Percentiles rank a stretch among this genome's conserved stretches.
Evolutionary conservation across 2,797 vertebrate genomes (phyloP).

Genomic region (Sternotherus odoratus): DNA sequence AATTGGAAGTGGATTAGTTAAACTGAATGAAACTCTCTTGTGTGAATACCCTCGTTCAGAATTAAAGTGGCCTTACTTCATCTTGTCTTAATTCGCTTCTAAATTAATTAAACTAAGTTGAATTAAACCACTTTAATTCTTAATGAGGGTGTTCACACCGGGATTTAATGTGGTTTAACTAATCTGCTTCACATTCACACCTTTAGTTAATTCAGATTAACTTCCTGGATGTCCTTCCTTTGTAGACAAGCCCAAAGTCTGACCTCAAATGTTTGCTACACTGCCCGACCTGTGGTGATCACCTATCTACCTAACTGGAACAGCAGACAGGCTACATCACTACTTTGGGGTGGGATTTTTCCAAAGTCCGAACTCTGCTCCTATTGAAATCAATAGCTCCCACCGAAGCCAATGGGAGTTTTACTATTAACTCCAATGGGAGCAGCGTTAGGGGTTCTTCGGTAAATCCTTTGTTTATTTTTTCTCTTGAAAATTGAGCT

Average conservation of each 20-base stretch:
- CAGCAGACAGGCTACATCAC: not conserved
- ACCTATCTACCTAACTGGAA: rapidly evolving
- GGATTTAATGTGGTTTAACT: not conserved
- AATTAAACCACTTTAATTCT: not conserved
- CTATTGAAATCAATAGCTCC: rapidly evolving
- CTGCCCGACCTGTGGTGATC: rapidly evolving
- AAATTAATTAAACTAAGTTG: not conserved
- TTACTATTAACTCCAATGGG: rapidly evolving
- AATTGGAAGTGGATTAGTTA: too few relatives aligned
- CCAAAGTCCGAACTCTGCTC: not conserved
- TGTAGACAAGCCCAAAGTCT: not conserved
- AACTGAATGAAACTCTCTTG: too few relatives aligned
- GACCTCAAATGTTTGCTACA: rapidly evolving
- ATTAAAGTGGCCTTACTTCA: too few relatives aligned
- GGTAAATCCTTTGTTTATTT: slow-evolving; percentile 53
- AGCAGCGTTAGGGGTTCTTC: not conserved
- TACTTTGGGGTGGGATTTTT: not conserved
- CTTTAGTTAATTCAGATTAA: not conserved
- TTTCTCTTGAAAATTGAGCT: slow-evolving; percentile 50
- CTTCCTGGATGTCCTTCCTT: not conserved
- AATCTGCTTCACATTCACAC: not conserved
- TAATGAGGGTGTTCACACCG: not conserved
- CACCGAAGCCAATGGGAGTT: rapidly evolving
- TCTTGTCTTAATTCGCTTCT: too few relatives aligned
- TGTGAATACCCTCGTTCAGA: too few relatives aligned